Evolutionary conservation across 2,888 invertebrate genomes (phyloP).

Genomic region (Erannis defoliaria): DNA sequence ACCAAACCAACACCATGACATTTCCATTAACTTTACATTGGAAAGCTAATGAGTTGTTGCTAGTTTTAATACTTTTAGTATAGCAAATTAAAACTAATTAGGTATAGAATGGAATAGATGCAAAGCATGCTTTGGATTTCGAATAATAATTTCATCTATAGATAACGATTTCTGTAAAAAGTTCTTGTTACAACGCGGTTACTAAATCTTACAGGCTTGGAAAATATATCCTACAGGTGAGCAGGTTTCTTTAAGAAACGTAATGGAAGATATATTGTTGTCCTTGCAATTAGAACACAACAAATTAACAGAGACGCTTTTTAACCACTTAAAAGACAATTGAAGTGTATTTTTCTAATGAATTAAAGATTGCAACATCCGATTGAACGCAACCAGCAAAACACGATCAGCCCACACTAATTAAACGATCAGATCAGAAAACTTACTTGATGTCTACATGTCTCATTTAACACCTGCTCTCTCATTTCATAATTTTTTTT

Average conservation of each 20-base stretch:
- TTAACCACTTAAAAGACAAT: constrained; percentile 58
- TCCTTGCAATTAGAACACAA: constrained; percentile 32
- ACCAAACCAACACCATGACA: constrained; percentile 33
- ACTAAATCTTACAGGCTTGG: neutral
- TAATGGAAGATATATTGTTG: neutral
- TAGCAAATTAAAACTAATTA: neutral
- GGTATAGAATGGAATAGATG: neutral
- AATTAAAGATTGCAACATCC: constrained; percentile 56
- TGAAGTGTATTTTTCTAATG: constrained; percentile 61
- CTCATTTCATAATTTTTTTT: no score
- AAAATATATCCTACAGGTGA: neutral
- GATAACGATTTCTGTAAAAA: neutral
- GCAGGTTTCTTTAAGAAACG: neutral
- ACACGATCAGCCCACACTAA: constrained; percentile 51
- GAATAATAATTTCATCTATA: neutral
- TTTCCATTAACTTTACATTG: constrained; percentile 32
- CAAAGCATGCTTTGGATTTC: neutral
- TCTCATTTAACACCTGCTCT: no score
- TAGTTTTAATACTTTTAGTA: constrained; percentile 9
- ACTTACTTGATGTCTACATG: constrained; percentile 23
- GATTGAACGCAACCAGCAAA: constrained; percentile 33
- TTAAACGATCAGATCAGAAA: constrained; percentile 50
- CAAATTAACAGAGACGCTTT: constrained; percentile 43
- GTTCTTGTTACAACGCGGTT: neutral
- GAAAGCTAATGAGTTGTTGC: constrained; percentile 19